These are phyloP conservation scores for Ormyrus labotus DNA, from an alignment of 2,888 invertebrate genomes.

Conservation along the genomic window DNA sequence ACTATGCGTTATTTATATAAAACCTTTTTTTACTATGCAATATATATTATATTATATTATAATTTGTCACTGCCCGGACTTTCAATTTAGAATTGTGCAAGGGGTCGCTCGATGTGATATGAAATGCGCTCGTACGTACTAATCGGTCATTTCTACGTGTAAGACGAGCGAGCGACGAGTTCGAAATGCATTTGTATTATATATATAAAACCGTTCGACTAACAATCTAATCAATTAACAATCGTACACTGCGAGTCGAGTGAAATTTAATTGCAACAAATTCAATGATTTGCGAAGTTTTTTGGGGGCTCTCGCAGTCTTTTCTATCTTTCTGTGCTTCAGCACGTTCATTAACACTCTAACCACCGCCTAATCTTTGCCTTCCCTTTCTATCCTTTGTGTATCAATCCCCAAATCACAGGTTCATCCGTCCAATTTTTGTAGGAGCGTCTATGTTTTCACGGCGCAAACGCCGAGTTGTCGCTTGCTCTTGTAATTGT, in stretches of 20 bases:
- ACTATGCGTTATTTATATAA: conserved; percentile 45
- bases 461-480: conserved; percentile 42
- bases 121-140: conserved; percentile 16
- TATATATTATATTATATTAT: conserved; percentile 18
- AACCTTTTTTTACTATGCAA: conserved; percentile 37
- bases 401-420: conserved; percentile 53
- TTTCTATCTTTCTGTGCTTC: conserved; percentile 39
- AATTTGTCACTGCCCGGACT: conserved; percentile 56
- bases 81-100: conserved; percentile 36
- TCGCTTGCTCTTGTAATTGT: conserved; percentile 29
- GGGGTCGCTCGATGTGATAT: conserved; percentile 57
- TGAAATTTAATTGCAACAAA: conserved; percentile 26
- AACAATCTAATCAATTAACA: conserved; percentile 29
- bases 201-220: conserved; percentile 32
- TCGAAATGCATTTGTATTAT: conserved; percentile 29
- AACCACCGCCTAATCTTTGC: conserved; percentile 19
- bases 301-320: conserved; percentile 46
- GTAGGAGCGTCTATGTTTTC: conserved; percentile 41
- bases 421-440: conserved; percentile 57
- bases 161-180: conserved; percentile 15
- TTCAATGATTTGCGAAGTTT: conserved; percentile 43
- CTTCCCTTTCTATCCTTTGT: conserved; percentile 39
- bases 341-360: conserved; percentile 28
- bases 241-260: conserved; percentile 18
- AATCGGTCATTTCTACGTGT: conserved; percentile 8